Base-by-base conservation (phyloP, 1,140 invertebrate species). In the Drosophila bocki region DNA sequence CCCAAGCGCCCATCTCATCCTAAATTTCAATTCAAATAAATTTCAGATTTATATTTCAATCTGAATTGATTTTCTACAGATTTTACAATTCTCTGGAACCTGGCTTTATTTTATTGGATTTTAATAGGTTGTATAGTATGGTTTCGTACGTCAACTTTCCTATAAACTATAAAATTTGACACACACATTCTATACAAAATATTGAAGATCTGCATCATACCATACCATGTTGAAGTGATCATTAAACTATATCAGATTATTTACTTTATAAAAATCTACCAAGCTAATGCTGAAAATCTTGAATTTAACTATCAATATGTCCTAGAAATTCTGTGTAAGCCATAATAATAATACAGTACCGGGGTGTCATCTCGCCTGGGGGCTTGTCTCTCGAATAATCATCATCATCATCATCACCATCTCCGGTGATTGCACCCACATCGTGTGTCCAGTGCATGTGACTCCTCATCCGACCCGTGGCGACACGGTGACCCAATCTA, bases 401-500 rank as follows among this genome's bases (percentile, higher is more conserved):
- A 68, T 51, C 26, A 22, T 42, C 41, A 17, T 17, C 26, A 50
- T 51, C 29, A 33, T 51, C 7, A 29, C 17, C 26, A 29, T 29
- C 47, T n/a, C 17, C 22, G 50, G 53, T 37, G 42, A 53, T 51
- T 61, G 45, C 59, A 54, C 22, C 47, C 47, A 54, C 45, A 54
- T 33, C 45, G 54, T 70, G 57, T 60, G 77, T 53, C 39, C 42
- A 17, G 45, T 62, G 78, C 63, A 54, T 48, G 44, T 59, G 45
- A 42, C 47, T 39, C 41, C 61, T 22, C 60, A 56, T 12, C 17
- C 47, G 50, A 51, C 45, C 48, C 54, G 33, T 56, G 47, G 56
- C 63, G 33, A 17, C 47, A 44, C 44, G 61, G 45, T 80, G 77
- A 80, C 68, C 70, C 68, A 74, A 72, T 72, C 70, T 72, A 85